phyloP scores from a whole-genome alignment of 2,888 invertebrate genomes.

The Diarsia rubi region DNA sequence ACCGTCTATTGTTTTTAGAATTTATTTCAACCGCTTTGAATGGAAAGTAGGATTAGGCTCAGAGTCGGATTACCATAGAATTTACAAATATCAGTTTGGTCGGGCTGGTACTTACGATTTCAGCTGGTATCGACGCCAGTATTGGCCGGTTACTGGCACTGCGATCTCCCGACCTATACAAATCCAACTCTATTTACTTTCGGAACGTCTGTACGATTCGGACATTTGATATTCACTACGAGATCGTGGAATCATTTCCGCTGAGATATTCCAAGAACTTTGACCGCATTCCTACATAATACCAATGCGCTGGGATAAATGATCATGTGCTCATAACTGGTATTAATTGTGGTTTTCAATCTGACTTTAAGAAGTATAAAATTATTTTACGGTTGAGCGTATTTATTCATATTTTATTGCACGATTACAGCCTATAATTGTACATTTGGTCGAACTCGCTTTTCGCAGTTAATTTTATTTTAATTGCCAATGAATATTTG shows the following conservation, averaged over 20 bases:
- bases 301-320: conserved; percentile 20
- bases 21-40: conserved; percentile 60
- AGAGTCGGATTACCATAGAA: conserved; percentile 57
- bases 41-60: conserved; percentile 56
- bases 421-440: conserved; percentile 50
- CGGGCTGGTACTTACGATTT: conserved; percentile 54
- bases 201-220: conserved; percentile 68
- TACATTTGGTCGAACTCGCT: conserved; percentile 37
- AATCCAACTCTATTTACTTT: conserved; percentile 74
- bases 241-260: conserved; percentile 72
- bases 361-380: conserved; percentile 19
- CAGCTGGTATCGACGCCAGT: conserved; percentile 48
- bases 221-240: conserved; percentile 78
- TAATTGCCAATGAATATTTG: conserved; percentile 62
- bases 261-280: conserved; percentile 65
- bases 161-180: conserved; percentile 72
- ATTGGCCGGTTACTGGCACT: conserved; percentile 68
- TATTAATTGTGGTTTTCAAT: conserved; percentile 47
- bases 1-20: conserved; percentile 62
- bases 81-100: conserved; percentile 63
- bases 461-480: conserved; percentile 62
- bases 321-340: conserved; percentile 3
- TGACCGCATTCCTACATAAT: conserved; percentile 49
- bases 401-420: conserved; percentile 54
- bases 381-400: conserved; percentile 39